Percentiles rank a stretch among this genome's conserved stretches.
These are phyloP conservation scores for Leptinotarsa tumamoca DNA, from an alignment of 2,888 invertebrate species.

Conservation along the genomic window DNA sequence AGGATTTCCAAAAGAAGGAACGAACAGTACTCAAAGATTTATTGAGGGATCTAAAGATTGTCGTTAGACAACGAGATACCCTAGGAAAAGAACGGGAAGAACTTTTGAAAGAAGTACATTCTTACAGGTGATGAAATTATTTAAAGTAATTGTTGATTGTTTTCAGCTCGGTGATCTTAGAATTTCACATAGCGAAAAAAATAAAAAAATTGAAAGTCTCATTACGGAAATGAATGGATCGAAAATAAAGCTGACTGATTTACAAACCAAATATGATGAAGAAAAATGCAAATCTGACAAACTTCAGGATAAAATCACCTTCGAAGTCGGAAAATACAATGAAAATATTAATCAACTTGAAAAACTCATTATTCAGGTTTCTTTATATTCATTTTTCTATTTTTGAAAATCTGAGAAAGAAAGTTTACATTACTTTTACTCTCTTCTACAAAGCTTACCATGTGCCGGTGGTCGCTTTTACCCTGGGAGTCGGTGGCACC, in stretches of 20 bases:
- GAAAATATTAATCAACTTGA: constrained; percentile 47
- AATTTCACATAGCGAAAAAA: constrained; percentile 26
- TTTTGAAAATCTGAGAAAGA: not conserved
- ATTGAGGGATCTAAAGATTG: constrained; percentile 53
- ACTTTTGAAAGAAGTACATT: constrained; percentile 49
- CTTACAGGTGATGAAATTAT: not conserved
- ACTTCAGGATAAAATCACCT: constrained; percentile 43
- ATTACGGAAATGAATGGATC: constrained; percentile 20
- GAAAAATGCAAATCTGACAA: constrained; percentile 38
- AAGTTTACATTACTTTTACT: too few species aligned
- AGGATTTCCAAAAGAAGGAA: constrained; percentile 60
- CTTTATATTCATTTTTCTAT: too few species aligned
- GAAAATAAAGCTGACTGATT: constrained; percentile 37
- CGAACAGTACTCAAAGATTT: constrained; percentile 56
- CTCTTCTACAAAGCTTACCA: too few species aligned
- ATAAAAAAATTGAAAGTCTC: constrained; percentile 31
- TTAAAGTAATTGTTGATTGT: not conserved
- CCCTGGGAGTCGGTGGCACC: too few species aligned
- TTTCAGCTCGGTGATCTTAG: constrained; percentile 30
- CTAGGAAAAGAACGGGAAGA: constrained; percentile 51
- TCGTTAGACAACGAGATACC: constrained; percentile 54
- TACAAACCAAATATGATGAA: constrained; percentile 39
- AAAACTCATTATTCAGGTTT: constrained; percentile 49
- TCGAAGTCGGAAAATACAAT: constrained; percentile 46
- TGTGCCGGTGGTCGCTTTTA: too few species aligned